Conservation (phyloP, 2,888 invertebrate genomes). For the Lepidochrysops patricia region DNA sequence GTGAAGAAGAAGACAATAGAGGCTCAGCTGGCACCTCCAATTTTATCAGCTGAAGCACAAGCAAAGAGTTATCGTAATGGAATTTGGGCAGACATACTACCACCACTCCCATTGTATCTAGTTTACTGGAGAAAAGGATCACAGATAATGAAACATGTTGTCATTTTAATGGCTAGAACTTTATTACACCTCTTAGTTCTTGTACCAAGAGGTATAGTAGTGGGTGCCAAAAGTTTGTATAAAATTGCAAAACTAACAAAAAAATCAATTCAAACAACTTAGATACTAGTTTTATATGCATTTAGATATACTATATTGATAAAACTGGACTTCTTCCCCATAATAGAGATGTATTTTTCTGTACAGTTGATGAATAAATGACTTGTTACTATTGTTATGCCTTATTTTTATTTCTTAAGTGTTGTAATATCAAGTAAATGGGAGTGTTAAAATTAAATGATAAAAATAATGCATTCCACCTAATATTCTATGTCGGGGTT, state of each 20-base stretch:
- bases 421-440: no score
- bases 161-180: slow-evolving; percentile 39
- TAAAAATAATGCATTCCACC: no score
- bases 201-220: slow-evolving; percentile 42
- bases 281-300: neutral
- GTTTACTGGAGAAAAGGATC: slow-evolving; percentile 56
- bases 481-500: no score
- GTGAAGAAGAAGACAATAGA: slow-evolving; percentile 55
- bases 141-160: slow-evolving; percentile 33
- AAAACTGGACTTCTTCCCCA: neutral
- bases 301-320: neutral
- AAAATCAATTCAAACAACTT: slow-evolving; percentile 47
- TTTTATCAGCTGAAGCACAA: slow-evolving; percentile 53
- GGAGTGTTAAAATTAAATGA: no score
- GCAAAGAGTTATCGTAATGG: slow-evolving; percentile 58
- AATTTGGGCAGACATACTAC: slow-evolving; percentile 61
- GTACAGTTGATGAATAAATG: slow-evolving; percentile 39
- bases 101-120: slow-evolving; percentile 52
- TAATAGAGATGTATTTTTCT: slow-evolving; percentile 15
- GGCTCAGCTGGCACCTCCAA: slow-evolving; percentile 48
- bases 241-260: slow-evolving; percentile 41
- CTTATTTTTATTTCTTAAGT: neutral
- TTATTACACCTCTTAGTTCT: slow-evolving; percentile 36
- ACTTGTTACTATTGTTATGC: neutral
- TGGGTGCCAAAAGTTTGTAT: slow-evolving; percentile 45